phyloP scores from a whole-genome alignment of 2,797 vertebrate species.

The Tauraco hartlaubi region DNA sequence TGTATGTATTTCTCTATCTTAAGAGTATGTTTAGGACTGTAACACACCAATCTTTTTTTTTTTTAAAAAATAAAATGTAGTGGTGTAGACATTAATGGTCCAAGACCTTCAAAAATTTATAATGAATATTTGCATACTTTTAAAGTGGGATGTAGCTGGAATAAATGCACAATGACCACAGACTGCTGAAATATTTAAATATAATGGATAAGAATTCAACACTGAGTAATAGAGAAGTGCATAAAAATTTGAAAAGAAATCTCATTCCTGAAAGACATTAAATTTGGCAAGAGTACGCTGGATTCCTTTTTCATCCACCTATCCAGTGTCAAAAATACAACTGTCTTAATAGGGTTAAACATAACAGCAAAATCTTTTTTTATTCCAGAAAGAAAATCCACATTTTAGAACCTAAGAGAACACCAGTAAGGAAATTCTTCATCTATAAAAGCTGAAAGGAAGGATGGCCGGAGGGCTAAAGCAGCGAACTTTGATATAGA shows the following conservation, averaged over 20 bases:
- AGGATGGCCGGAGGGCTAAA: not conserved
- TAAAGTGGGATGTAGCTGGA: not conserved
- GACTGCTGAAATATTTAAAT: not conserved
- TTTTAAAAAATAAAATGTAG: not conserved
- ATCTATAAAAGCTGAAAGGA: not conserved
- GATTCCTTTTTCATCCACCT: not conserved
- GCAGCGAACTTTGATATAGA: not conserved
- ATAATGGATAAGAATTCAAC: not conserved
- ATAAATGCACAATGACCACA: not conserved
- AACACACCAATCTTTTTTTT: not conserved
- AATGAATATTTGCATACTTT: not conserved
- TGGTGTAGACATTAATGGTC: not conserved
- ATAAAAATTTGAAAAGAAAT: not conserved
- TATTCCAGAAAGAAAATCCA: not conserved
- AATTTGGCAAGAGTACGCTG: not conserved
- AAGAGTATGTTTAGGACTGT: not conserved
- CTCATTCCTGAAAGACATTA: not conserved
- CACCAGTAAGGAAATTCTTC: not conserved
- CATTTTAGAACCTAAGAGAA: not conserved
- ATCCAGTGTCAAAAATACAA: not conserved
- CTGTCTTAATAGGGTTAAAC: not conserved
- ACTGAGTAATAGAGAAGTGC: not conserved
- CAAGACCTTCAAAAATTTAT: not conserved
- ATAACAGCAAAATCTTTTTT: not conserved
- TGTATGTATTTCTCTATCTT: not conserved